Conservation (phyloP, 2,888 invertebrate genomes). For the Drosophila aldrichi region DNA sequence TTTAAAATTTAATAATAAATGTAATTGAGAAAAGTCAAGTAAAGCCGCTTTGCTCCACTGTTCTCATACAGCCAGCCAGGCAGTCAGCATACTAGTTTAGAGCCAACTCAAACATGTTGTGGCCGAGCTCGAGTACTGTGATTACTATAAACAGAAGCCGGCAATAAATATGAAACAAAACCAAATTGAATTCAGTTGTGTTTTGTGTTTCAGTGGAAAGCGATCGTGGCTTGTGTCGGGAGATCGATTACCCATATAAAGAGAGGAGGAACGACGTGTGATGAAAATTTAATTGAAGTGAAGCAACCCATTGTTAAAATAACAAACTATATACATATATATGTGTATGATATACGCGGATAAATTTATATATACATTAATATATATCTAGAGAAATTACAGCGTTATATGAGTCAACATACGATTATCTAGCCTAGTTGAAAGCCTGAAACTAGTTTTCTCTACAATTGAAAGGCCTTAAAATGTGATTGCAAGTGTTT, state of each 20-base stretch:
- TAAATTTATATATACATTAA: not conserved
- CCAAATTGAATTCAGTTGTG: conserved; percentile 50
- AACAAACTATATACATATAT: not conserved
- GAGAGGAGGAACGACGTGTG: conserved; percentile 25
- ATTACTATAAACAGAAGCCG: conserved; percentile 34
- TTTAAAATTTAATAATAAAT: accelerated
- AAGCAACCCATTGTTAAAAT: conserved; percentile 16
- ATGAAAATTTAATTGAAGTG: conserved; percentile 40
- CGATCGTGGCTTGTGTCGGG: conserved; percentile 24
- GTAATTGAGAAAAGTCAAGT: too few relatives aligned
- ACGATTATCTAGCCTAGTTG: not conserved
- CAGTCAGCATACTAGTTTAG: not conserved
- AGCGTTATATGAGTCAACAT: not conserved
- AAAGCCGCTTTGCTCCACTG: not conserved
- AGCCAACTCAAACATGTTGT: conserved; percentile 58
- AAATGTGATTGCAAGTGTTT: conserved; percentile 16
- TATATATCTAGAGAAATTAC: not conserved
- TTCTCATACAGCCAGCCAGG: not conserved
- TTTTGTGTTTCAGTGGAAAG: conserved; percentile 37
- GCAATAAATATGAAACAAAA: conserved; percentile 15
- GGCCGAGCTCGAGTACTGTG: conserved; percentile 16
- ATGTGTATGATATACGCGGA: not conserved
- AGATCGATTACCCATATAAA: conserved; percentile 6
- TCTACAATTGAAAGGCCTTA: not conserved
- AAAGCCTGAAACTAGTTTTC: not conserved